These are phyloP conservation scores for Lutjanus erythropterus DNA, from an alignment of 2,113 vertebrate species.

Conservation along the genomic window DNA sequence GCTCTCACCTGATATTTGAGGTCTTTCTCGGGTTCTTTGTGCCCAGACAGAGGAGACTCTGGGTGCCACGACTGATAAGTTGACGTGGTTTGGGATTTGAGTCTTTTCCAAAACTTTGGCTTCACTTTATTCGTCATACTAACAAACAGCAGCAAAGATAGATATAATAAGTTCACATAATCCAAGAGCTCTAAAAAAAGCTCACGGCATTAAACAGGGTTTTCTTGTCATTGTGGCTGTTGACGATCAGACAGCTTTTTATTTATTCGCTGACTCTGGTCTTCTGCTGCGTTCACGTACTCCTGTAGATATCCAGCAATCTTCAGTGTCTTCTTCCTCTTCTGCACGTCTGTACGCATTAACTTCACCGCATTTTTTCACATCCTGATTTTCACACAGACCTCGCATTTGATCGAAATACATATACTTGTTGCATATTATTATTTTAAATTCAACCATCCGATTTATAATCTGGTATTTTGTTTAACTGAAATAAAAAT, in stretches of 20 bases:
- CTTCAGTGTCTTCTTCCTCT: neutral
- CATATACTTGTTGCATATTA: neutral
- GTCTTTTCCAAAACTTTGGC: constrained; percentile 47
- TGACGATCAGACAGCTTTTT: constrained; percentile 20
- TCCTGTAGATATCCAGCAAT: neutral
- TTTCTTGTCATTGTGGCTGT: neutral
- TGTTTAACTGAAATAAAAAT: too few relatives aligned
- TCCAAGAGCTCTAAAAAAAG: neutral
- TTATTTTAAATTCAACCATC: neutral
- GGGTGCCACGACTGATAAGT: constrained; percentile 41
- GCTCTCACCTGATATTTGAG: constrained; percentile 48
- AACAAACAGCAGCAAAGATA: neutral
- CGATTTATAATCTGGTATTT: neutral
- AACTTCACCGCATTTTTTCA: neutral
- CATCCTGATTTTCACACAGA: neutral
- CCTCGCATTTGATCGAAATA: fast-evolving
- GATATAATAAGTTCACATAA: neutral
- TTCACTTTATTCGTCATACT: constrained; percentile 61
- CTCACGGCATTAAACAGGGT: fast-evolving
- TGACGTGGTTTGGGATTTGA: constrained; percentile 53
- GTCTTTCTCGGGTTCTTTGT: constrained; percentile 51
- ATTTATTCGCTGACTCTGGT: constrained; percentile 24
- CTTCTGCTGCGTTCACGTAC: constrained; percentile 33
- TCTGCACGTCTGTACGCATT: neutral
- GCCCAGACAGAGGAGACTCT: constrained; percentile 5